Evolutionary conservation across 2,113 vertebrate species (phyloP).

Genomic region (Scophthalmus maximus): DNA sequence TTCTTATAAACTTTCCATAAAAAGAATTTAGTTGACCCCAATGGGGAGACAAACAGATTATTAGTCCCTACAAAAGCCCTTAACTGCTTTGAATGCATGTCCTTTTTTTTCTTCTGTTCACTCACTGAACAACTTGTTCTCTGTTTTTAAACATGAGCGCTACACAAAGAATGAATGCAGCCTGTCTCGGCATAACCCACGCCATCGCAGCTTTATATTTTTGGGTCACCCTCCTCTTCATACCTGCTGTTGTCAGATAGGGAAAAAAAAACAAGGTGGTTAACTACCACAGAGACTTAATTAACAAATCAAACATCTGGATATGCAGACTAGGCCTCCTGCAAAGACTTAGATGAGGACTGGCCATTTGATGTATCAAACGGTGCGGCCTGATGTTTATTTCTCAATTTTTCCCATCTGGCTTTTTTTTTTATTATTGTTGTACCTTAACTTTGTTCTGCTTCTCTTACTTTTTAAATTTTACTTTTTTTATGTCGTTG

Average conservation of each 20-base stretch:
- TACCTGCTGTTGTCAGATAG: constrained; percentile 71
- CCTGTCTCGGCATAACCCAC: constrained; percentile 17
- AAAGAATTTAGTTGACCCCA: no score
- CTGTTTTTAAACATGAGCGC: constrained; percentile 25
- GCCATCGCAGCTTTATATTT: constrained; percentile 34
- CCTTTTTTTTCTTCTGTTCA: constrained; percentile 17
- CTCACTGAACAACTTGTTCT: constrained; percentile 21
- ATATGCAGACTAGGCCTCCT: constrained; percentile 70
- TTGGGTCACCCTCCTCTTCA: constrained; percentile 53
- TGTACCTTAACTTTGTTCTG: constrained; percentile 29
- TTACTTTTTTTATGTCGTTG: no score
- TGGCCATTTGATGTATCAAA: constrained; percentile 73
- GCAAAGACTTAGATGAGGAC: constrained; percentile 46
- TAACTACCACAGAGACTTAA: constrained; percentile 81
- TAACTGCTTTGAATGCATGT: not conserved
- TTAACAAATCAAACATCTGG: constrained; percentile 85
- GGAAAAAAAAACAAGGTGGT: constrained; percentile 60
- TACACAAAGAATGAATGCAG: constrained; percentile 23
- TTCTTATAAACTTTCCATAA: not conserved
- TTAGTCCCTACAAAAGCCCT: not conserved
- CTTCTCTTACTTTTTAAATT: constrained; percentile 10
- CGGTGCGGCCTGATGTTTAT: constrained; percentile 63
- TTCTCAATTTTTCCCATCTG: constrained; percentile 65
- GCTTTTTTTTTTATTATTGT: no score
- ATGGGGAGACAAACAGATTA: no score